Base-by-base conservation (phyloP, 2,888 invertebrate species). In the Sarcophaga subvicina region DNA sequence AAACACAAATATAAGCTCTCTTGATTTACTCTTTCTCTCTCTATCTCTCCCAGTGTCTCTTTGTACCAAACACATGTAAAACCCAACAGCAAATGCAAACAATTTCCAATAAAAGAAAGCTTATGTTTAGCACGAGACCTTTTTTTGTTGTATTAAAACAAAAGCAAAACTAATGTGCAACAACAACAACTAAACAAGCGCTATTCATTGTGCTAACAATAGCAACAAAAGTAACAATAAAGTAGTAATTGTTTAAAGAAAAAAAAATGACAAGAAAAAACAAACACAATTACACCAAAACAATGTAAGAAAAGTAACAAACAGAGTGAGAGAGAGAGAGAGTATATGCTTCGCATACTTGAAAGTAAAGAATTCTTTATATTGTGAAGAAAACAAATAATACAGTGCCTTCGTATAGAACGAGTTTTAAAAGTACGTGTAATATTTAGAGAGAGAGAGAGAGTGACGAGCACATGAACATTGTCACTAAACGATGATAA, bases 71-170 rank as follows among this genome's bases (percentile, higher is more conserved):
- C 11, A 63, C 20, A 63, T 11, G n/a, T 67, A 63, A 70, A 63
- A 79, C 22, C n/a, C 62, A 59, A 59, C 45, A 77, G 37, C 37
- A 37, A 37, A 37, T 37, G 37, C 8, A 37, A 37, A 10, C 8
- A 37, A 37, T 37, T 37, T 37, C 37, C 8, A 10, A 37, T 37
- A 10, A 66, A 67, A 78, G 10, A 54, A 73, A 83, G 83, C 72
- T 78, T 54, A 64, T 62, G 22, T 54, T 49, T 63, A 78, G 78
- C 83, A 83, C 83, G 78, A 83, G 83, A 83, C 75, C 8, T 78
- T 78, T 78, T 83, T 20, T 76, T 54, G 5, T 70, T 69, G 25
- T 14, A 60, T 14, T 59, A n/a, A 37, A 67, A 6, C 20, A 25
- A 66, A 49, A 54, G 25, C 27, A 54, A 17, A 22, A 49, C 2